These are phyloP conservation scores for Tetranychus cinnabarinus DNA, from an alignment of 1,140 invertebrate species.

Conservation along the genomic window DNA sequence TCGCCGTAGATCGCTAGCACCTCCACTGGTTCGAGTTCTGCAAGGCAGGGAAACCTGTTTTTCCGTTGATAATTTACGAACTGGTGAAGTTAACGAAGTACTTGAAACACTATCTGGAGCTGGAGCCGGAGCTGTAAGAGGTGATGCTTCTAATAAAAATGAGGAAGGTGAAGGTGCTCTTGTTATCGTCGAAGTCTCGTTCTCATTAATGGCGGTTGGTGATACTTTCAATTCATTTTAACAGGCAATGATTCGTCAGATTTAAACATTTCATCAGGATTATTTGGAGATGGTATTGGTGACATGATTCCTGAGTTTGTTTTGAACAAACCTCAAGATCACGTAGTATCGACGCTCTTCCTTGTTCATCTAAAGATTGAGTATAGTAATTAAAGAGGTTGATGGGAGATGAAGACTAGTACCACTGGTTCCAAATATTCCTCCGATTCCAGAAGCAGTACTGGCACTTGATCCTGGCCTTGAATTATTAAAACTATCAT, in stretches of 20 bases:
- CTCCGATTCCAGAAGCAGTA: neutral
- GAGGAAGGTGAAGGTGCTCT: neutral
- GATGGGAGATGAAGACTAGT: neutral
- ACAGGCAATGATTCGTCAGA: neutral
- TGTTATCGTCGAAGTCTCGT: neutral
- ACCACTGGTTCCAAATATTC: neutral
- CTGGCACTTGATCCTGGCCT: neutral
- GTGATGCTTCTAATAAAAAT: too few species aligned
- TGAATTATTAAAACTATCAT: neutral
- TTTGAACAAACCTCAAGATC: constrained; percentile 4
- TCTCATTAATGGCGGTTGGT: neutral
- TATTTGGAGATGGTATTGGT: neutral
- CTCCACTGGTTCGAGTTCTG: constrained; percentile 3
- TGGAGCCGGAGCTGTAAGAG: too few species aligned
- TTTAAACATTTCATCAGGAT: neutral
- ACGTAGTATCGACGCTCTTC: constrained; percentile 8
- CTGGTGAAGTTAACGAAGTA: neutral
- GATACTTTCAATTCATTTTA: neutral
- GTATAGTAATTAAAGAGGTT: constrained; percentile 13
- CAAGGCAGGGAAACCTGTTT: constrained; percentile 11
- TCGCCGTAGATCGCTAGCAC: neutral
- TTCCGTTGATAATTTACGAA: neutral
- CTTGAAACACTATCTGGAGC: too few species aligned
- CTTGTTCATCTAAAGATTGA: constrained; percentile 13
- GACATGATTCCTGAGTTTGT: neutral